These are phyloP conservation scores for Phymastichus coffea DNA, from an alignment of 1,140 invertebrate genomes.

Conservation along the genomic window DNA sequence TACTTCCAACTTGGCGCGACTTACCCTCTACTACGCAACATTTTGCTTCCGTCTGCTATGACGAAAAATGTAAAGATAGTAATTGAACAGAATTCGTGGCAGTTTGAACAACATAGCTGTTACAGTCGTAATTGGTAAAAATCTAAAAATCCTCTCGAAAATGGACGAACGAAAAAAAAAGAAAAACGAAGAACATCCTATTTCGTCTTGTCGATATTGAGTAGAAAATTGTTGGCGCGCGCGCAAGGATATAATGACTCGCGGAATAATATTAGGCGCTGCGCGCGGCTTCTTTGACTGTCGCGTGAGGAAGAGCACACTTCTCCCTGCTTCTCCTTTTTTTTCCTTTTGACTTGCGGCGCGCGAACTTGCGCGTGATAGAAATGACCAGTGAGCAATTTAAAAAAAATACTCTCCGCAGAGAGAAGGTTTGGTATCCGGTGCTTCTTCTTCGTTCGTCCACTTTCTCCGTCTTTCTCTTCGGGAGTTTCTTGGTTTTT, in stretches of 20 bases:
- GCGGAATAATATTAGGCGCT: slow-evolving; percentile 44
- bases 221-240: slow-evolving; percentile 43
- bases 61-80: too few species aligned
- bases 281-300: slow-evolving; percentile 49
- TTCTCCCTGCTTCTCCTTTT: neutral
- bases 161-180: too few species aligned
- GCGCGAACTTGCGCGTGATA: neutral
- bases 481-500: too few species aligned
- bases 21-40: too few species aligned
- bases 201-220: slow-evolving; percentile 38
- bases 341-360: neutral
- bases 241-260: slow-evolving; percentile 44
- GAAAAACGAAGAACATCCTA: too few species aligned
- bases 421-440: slow-evolving; percentile 29
- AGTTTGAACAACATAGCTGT: too few species aligned
- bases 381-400: neutral
- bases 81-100: too few species aligned
- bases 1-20: too few species aligned
- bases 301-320: slow-evolving; percentile 42
- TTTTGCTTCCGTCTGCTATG: too few species aligned
- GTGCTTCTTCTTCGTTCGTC: slow-evolving; percentile 1
- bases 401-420: neutral
- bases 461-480: neutral
- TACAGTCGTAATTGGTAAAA: too few species aligned
- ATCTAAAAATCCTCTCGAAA: too few species aligned